phyloP scores from a whole-genome alignment of 2,797 vertebrate genomes.

The Myotis planiceps region DNA sequence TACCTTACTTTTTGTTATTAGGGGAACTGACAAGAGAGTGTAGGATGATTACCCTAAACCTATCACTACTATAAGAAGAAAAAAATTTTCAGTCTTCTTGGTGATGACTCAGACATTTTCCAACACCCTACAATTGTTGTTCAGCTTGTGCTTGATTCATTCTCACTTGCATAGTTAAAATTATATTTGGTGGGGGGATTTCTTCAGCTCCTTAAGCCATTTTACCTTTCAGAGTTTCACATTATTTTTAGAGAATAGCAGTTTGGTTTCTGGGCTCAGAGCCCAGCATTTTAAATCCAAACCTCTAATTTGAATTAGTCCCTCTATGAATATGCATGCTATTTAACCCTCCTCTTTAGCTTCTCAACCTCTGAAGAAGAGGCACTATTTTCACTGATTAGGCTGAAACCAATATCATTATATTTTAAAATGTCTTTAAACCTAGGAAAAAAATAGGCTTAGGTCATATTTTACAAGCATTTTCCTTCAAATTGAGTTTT shows the following conservation, averaged over 20 bases:
- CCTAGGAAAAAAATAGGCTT: neutral
- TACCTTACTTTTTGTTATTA: neutral
- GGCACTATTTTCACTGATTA: neutral
- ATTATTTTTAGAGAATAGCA: constrained; percentile 16
- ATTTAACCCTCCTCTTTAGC: neutral
- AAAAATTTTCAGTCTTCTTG: neutral
- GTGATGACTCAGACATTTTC: neutral
- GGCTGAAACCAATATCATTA: neutral
- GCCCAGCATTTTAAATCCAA: neutral
- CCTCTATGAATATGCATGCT: neutral
- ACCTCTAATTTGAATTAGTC: constrained; percentile 50
- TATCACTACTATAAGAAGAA: neutral
- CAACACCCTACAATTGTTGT: neutral
- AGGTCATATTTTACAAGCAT: constrained; percentile 17
- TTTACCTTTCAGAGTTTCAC: constrained; percentile 26
- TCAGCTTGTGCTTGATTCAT: neutral
- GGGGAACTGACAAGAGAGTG: neutral
- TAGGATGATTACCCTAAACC: neutral
- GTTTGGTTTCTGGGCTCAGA: constrained; percentile 27
- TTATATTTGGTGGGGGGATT: neutral
- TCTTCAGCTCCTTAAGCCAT: neutral
- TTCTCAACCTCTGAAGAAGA: neutral
- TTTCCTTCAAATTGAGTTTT: constrained; percentile 39
- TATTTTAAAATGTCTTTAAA: constrained; percentile 10
- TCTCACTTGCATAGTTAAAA: neutral